Evolutionary conservation across 2,888 invertebrate species (phyloP), one percentile per base, ranked within the genome.

Genomic region (Agrenia bidenticulata): DNA sequence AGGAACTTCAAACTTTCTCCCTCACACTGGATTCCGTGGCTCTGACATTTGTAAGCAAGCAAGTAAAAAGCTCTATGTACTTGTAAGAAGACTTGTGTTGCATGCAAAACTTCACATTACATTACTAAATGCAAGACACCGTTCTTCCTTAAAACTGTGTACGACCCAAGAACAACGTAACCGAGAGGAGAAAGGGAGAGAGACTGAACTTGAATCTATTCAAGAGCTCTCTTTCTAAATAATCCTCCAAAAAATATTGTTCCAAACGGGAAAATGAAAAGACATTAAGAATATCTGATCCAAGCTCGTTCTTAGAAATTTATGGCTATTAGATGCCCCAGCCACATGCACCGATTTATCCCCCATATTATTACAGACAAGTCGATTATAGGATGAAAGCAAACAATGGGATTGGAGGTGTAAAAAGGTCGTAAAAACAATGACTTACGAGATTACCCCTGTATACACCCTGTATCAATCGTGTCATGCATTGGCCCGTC

Each of bases 391-490:
- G 19, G 15, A 19, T 9, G 15, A n/a, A 45, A 45, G 15, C 45
- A 45, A 45, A 45, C 45, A 45, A 45, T 45, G 19, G 45, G 45
- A 45, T 45, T 45, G 15, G 45, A 45, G 45, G 45, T 45, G 45
- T 45, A 19, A 45, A 45, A 15, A 45, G 45, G 45, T 45, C 45
- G 45, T 45, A 45, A 45, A 45, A 45, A 45, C 45, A 45, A 45
- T 45, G 45, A 45, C 45, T 45, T 45, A 45, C 19, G 45, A 15
- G n/a, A 45, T 45, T 45, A 45, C n/a, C 5, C 19, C 19, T 45
- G 4, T 45, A 5, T 19, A 45, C n/a, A 17, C 15, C 19, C n/a
- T 15, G 9, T 17, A 45, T 45, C 45, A 17, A 45, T 45, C 5
- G 4, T 17, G 19, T 19, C 15, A 4, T n/a, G n/a, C n/a, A n/a